Conservation (phyloP, 2,113 vertebrate genomes). For the Canis aureus region DNA sequence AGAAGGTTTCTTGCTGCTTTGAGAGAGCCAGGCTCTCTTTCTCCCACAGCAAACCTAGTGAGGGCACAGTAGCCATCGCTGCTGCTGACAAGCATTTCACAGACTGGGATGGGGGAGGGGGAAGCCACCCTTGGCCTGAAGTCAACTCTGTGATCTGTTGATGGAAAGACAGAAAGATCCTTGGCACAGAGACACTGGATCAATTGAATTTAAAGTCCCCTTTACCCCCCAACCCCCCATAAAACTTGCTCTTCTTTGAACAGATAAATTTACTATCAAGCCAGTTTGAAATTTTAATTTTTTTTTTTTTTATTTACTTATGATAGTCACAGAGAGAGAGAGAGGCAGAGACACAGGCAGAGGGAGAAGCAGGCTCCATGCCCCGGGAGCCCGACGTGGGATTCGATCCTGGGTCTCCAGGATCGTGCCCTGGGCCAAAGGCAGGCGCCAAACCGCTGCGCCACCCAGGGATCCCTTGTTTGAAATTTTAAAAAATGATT, state of each 20-base stretch:
- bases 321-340: too few relatives aligned
- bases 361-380: too few relatives aligned
- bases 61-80: neutral
- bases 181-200: neutral
- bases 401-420: too few relatives aligned
- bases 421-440: too few relatives aligned
- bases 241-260: neutral
- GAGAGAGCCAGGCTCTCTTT: neutral
- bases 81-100: neutral
- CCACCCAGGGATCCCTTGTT: neutral
- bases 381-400: too few relatives aligned
- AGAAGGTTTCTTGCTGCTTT: neutral
- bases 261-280: neutral
- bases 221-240: fast-evolving
- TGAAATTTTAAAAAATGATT: neutral
- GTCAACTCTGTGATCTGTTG: neutral
- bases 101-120: neutral
- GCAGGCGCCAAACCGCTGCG: too few relatives aligned
- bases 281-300: neutral
- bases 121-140: neutral
- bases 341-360: too few relatives aligned
- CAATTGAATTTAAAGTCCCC: neutral
- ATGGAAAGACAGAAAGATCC: neutral
- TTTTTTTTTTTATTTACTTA: too few relatives aligned
- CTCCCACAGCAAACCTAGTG: neutral